Base-by-base conservation (phyloP, 2,797 vertebrate genomes). In the Lophius americanus region DNA sequence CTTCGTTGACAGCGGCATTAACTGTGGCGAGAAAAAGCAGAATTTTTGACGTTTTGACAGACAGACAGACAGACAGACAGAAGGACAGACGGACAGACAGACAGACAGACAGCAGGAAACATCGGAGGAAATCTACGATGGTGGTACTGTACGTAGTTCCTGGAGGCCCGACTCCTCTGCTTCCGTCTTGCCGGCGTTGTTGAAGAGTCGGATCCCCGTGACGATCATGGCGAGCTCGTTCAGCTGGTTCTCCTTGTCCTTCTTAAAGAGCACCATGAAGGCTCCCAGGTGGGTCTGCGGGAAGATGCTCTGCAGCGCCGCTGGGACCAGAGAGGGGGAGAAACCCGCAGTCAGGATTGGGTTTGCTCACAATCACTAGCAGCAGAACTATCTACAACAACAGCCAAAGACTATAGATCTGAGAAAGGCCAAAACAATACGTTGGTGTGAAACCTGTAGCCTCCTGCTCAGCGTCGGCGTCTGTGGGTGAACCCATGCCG, bases 291-390 rank as follows among this genome's bases (percentile, higher is more conserved):
- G 94, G 41, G 88, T 75, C 43, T 88, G 94, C 44, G 96, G 94
- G 68, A 99, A 98, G 52, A 99, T 48, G 59, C 96, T 97, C 89
- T 96, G 96, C 51, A 99, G 86, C 8, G 95, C 96, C 73, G 95
- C 97, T 99, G 73, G 4, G 83, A 51, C 13, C 51, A 80, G 38
- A 70, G 64, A 83, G 13, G 50, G 39, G 1, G 12, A 50, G 9
- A 60, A 38, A 46, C 38, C 38, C 58, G 10, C 3, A 43, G 4
- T 46, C 12, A 58, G 32, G 33, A 42, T 7, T 38, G 2, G 43
- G 4, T 50, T 38, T 9, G 51, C 13, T 11, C 10, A 47, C 53
- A 3, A 68, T 58, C 10, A 56, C 7, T 9, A 51, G 3, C 37
- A 38, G 7, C 52, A 53, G 9, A 49, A 37, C 8, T 12, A 35